These are phyloP conservation scores for Crypturellus tataupa DNA, from an alignment of 2,797 vertebrate genomes.

Conservation along the genomic window DNA sequence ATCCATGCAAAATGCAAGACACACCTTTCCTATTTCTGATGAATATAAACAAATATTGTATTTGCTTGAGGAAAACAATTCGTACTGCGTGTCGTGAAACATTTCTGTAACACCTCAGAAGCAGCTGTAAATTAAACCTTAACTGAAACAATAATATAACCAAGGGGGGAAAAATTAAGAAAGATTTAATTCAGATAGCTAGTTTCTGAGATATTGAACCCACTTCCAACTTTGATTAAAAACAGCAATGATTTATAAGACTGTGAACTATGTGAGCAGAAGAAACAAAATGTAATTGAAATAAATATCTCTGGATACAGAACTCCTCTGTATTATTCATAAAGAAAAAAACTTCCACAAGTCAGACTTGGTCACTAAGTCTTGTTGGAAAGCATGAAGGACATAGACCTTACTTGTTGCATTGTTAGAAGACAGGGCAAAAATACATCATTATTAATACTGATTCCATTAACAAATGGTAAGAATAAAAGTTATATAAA, in stretches of 20 bases:
- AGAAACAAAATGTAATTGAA: neutral
- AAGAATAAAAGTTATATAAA: too few species aligned
- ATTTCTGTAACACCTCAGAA: neutral
- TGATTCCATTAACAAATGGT: neutral
- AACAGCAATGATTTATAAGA: neutral
- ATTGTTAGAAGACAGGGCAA: neutral
- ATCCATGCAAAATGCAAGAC: neutral
- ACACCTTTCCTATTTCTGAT: neutral
- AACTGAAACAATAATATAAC: neutral
- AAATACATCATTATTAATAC: neutral
- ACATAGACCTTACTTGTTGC: neutral
- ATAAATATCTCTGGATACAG: neutral
- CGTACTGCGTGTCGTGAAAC: neutral
- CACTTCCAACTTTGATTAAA: neutral
- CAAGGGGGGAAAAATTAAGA: neutral
- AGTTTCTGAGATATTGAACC: neutral
- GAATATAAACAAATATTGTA: neutral
- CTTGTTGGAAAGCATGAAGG: neutral
- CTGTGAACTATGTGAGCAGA: neutral
- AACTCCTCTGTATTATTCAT: neutral
- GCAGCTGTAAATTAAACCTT: neutral
- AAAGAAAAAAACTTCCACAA: neutral
- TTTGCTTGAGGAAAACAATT: neutral
- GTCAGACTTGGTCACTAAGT: neutral
- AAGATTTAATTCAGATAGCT: neutral